A percentile compares a stretch with the other conserved stretches of the same genome.
Evolutionary conservation across 2,797 vertebrate species (phyloP).

Genomic region (Sciaenops ocellatus): DNA sequence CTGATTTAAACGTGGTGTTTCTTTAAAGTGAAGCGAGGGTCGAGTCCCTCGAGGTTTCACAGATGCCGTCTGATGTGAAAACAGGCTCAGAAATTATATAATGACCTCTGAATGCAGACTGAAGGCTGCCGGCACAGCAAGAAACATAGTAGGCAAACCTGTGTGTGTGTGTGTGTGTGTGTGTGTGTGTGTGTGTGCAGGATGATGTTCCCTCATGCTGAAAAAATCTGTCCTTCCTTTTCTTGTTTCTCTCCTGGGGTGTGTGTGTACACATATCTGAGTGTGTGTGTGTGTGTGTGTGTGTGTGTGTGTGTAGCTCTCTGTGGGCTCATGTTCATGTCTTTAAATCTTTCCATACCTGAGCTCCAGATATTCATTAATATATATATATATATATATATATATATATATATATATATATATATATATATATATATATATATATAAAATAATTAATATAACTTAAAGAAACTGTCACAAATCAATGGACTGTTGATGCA

Average conservation of each 20-base stretch:
- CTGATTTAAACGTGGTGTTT: too few relatives aligned
- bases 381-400: too few relatives aligned
- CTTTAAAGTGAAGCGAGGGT: background rate
- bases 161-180: conserved; percentile 8
- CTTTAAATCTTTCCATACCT: background rate
- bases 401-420: too few relatives aligned
- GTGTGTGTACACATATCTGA: conserved; percentile 32
- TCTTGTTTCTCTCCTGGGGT: conserved; percentile 55
- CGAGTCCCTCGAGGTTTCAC: conserved; percentile 12
- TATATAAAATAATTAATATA: too few relatives aligned
- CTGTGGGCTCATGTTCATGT: conserved; percentile 14
- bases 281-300: conserved; percentile 13
- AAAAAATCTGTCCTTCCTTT: conserved; percentile 65
- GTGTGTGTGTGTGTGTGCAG: conserved; percentile 38
- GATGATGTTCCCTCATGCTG: conserved; percentile 59
- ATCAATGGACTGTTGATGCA: too few relatives aligned
- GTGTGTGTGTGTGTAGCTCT: conserved; percentile 32
- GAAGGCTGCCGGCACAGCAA: conserved; percentile 41
- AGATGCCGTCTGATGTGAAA: conserved; percentile 50
- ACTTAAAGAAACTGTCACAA: too few relatives aligned
- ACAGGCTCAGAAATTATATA: conserved; percentile 39
- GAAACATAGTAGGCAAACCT: conserved; percentile 43
- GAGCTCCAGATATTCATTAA: background rate
- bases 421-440: too few relatives aligned
- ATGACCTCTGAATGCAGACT: conserved; percentile 40